phyloP scores from a whole-genome alignment of 2,113 vertebrate species.

The Oenanthe melanoleuca region DNA sequence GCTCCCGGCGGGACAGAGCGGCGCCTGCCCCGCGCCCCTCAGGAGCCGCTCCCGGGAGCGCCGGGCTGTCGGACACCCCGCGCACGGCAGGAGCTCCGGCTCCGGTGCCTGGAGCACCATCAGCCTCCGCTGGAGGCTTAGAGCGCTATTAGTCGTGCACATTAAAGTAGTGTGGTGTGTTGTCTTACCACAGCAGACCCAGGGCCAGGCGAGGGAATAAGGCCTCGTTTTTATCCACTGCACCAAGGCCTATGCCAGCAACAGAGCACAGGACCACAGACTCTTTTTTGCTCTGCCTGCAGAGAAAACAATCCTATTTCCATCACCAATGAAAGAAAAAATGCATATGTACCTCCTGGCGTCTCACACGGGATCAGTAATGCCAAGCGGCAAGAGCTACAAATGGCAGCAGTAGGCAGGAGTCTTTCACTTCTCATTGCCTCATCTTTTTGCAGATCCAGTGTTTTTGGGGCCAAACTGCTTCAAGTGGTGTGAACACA shows the following conservation, averaged over 20 bases:
- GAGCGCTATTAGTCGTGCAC: neutral
- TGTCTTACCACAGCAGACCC: neutral
- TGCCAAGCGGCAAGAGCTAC: neutral
- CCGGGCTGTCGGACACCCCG: rapidly evolving
- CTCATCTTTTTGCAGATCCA: neutral
- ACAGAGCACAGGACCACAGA: neutral
- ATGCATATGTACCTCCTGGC: neutral
- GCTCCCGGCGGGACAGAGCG: neutral
- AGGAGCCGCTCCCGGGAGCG: rapidly evolving
- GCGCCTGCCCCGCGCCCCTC: neutral
- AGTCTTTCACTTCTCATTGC: neutral
- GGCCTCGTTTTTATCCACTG: neutral
- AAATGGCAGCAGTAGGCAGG: neutral
- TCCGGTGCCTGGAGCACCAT: neutral
- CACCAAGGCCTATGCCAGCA: neutral
- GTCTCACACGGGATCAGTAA: neutral
- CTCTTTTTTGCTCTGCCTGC: neutral
- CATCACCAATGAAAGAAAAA: neutral
- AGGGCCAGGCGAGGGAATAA: neutral
- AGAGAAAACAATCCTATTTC: neutral
- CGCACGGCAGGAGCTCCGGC: rapidly evolving
- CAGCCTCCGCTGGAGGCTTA: neutral
- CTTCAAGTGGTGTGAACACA: neutral
- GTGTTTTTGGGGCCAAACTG: neutral
- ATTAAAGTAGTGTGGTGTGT: rapidly evolving